Evolutionary conservation across 1,140 invertebrate genomes (phyloP).

Genomic region (Drosophila funebris): DNA sequence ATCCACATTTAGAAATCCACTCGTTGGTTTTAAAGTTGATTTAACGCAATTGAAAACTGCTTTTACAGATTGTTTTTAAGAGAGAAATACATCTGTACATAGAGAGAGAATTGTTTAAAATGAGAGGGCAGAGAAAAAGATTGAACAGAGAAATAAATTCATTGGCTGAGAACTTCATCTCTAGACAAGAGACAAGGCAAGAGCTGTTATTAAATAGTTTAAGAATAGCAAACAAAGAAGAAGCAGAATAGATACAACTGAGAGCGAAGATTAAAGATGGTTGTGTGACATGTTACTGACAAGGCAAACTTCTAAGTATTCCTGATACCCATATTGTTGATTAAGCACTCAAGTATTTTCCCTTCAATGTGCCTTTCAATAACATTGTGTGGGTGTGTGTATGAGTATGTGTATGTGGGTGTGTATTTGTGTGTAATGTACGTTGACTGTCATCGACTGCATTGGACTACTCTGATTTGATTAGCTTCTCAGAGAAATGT

Average conservation of each 20-base stretch:
- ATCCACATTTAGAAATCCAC: not conserved
- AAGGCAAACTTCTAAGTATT: not conserved
- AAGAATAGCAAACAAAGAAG: not conserved
- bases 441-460: not conserved
- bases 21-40: not conserved
- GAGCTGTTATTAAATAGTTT: not conserved
- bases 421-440: not conserved
- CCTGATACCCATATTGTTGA: not conserved
- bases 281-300: not conserved
- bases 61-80: not conserved
- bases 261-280: not conserved
- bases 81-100: no score
- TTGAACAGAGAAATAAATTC: no score
- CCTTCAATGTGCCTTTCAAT: not conserved
- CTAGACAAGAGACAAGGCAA: no score
- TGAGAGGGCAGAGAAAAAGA: no score
- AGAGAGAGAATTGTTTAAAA: no score
- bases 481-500: slow-evolving; percentile 15
- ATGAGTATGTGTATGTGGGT: not conserved
- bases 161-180: no score
- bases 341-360: not conserved
- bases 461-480: slow-evolving; percentile 10
- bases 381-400: not conserved
- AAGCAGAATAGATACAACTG: not conserved
- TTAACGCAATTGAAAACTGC: not conserved